Percentiles rank a stretch among this genome's conserved stretches.
Conservation (phyloP, 2,888 invertebrate species). For the Aspidiotus rigidus region DNA sequence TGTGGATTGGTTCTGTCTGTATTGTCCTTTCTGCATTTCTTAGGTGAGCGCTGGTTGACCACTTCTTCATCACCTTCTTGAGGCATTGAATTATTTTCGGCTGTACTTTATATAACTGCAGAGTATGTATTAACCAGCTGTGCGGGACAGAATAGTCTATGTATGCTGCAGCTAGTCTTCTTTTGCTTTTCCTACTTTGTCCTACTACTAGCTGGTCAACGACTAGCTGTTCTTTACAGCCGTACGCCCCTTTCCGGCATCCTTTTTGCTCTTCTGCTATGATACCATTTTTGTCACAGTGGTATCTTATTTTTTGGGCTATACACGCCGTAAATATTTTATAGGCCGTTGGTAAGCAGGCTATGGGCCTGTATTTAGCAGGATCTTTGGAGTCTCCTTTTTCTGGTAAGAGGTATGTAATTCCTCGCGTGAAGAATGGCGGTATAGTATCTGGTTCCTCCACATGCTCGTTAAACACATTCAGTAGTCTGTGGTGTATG, state of each 20-base stretch:
- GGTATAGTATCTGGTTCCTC: constrained; percentile 13
- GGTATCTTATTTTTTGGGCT: not conserved
- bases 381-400: constrained; percentile 13
- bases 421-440: constrained; percentile 18
- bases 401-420: constrained; percentile 26
- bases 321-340: constrained; percentile 1
- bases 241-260: not conserved
- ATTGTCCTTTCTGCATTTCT: not conserved
- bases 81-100: not conserved
- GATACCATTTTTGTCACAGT: not conserved
- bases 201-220: constrained; percentile 13
- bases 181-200: constrained; percentile 21
- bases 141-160: constrained; percentile 27
- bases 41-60: not conserved
- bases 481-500: not conserved
- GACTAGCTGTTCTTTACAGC: constrained; percentile 1
- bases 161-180: constrained; percentile 5
- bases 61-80: not conserved
- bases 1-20: not conserved
- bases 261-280: constrained; percentile 1
- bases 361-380: constrained; percentile 32
- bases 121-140: not conserved
- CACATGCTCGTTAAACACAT: no score
- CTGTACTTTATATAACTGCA: not conserved
- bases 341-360: constrained; percentile 13